These are phyloP conservation scores for Epinotia bilunana DNA, from an alignment of 2,888 invertebrate genomes.

Conservation along the genomic window DNA sequence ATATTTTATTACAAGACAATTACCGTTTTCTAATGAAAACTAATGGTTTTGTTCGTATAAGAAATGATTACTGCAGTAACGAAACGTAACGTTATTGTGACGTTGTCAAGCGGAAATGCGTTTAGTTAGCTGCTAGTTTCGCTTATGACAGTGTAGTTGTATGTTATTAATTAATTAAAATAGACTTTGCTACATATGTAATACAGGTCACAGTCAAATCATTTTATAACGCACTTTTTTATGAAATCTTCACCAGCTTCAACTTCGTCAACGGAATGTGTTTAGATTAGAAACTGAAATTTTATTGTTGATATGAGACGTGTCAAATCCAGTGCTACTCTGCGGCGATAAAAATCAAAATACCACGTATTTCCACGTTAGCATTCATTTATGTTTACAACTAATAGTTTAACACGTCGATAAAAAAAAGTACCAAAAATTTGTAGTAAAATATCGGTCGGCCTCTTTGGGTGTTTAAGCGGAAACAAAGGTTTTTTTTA, in stretches of 20 bases:
- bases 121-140: background rate
- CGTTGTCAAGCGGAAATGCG: conserved; percentile 8
- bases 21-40: background rate
- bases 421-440: background rate
- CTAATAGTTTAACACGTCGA: background rate
- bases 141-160: background rate
- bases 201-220: background rate
- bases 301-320: conserved; percentile 42
- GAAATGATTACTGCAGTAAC: conserved; percentile 14
- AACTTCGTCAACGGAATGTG: background rate
- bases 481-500: conserved; percentile 59
- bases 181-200: fast-evolving
- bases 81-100: conserved; percentile 39
- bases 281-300: conserved; percentile 35
- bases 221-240: background rate
- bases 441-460: background rate
- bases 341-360: conserved; percentile 28
- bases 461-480: conserved; percentile 3
- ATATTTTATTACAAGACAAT: background rate
- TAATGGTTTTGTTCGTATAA: background rate
- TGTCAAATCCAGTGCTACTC: conserved; percentile 29
- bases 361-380: conserved; percentile 32
- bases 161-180: background rate
- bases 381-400: background rate
- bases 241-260: background rate